phyloP scores from a whole-genome alignment of 2,797 vertebrate species.

The Phoeniculus purpureus region DNA sequence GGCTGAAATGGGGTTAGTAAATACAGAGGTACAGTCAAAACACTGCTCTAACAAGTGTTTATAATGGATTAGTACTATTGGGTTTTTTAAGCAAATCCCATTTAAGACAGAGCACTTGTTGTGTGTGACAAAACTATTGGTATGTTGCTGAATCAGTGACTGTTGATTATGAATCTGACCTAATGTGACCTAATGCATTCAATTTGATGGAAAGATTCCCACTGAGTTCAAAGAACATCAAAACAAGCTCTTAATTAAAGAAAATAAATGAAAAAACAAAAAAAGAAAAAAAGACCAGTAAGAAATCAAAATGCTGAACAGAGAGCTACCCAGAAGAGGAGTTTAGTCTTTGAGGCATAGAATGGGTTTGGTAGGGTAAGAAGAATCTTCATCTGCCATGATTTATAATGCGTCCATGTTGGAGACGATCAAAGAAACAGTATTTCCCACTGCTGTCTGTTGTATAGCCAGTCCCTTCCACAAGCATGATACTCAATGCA shows the following conservation, averaged over 20 bases:
- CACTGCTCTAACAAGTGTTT: constrained; percentile 33
- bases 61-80: constrained; percentile 55
- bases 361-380: neutral
- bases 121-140: constrained; percentile 45
- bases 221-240: constrained; percentile 47
- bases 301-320: neutral
- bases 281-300: neutral
- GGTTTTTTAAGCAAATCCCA: constrained; percentile 50
- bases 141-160: constrained; percentile 15
- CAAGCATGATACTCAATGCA: neutral
- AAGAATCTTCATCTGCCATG: neutral
- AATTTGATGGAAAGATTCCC: constrained; percentile 52
- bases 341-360: neutral
- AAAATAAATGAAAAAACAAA: too few relatives aligned
- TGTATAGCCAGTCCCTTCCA: neutral
- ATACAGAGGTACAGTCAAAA: constrained; percentile 50
- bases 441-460: neutral
- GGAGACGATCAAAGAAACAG: neutral
- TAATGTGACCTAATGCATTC: constrained; percentile 47
- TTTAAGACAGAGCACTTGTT: constrained; percentile 15
- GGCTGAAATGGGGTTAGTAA: constrained; percentile 48
- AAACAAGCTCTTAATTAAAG: constrained; percentile 48
- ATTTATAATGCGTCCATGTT: neutral
- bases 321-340: neutral
- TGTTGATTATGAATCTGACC: constrained; percentile 46